Evolutionary conservation across 1,140 invertebrate species (phyloP).

Genomic region (Drosophila kohkoa): DNA sequence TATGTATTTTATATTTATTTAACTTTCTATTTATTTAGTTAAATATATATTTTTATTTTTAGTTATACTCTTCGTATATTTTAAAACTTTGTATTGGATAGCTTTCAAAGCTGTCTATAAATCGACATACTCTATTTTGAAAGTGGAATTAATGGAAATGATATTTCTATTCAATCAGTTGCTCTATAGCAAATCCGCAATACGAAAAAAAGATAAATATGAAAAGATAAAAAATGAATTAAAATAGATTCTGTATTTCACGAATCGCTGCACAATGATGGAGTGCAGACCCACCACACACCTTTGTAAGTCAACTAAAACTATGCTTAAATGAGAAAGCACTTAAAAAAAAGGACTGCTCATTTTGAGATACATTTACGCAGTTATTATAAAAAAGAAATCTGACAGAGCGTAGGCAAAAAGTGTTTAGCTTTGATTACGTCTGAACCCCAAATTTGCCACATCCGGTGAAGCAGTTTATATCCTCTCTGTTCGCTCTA

Average conservation of each 20-base stretch:
- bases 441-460: slow-evolving; percentile 63
- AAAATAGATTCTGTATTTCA: not conserved
- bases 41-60: no score
- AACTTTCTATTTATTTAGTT: no score
- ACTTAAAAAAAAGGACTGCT: slow-evolving; percentile 19
- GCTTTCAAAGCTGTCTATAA: no score
- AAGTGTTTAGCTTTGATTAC: slow-evolving; percentile 46
- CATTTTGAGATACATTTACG: slow-evolving; percentile 15
- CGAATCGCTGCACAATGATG: not conserved
- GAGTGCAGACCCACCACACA: slow-evolving; percentile 3
- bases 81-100: no score
- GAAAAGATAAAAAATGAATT: not conserved
- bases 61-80: no score
- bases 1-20: no score
- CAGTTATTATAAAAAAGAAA: slow-evolving; percentile 7
- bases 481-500: slow-evolving; percentile 31
- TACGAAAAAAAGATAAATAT: not conserved
- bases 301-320: not conserved
- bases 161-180: not conserved
- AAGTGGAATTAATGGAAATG: not conserved
- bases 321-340: slow-evolving; percentile 6
- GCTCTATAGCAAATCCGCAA: no score
- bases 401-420: not conserved
- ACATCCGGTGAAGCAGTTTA: slow-evolving; percentile 72
- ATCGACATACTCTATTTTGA: no score